Evolutionary conservation across 2,113 vertebrate species (phyloP).

Genomic region (Clarias batrachus): DNA sequence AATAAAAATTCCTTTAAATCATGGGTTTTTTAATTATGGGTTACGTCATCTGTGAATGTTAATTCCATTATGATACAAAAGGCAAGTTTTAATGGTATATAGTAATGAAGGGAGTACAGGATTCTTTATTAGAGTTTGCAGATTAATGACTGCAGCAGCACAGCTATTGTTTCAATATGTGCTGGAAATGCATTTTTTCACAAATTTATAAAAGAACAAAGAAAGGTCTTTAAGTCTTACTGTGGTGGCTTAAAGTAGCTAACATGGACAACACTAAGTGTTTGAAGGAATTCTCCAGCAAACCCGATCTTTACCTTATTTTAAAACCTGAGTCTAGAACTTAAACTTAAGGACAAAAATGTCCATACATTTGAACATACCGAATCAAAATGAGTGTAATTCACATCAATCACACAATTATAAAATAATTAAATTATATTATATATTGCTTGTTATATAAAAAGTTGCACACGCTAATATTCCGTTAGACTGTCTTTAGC

Average conservation of each 20-base stretch:
- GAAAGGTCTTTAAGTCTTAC: neutral
- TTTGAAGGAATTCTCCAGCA: neutral
- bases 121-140: neutral
- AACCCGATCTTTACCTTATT: no score
- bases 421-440: no score
- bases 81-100: neutral
- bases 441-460: no score
- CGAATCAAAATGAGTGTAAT: neutral
- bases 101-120: neutral
- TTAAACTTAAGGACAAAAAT: neutral
- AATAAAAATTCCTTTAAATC: neutral
- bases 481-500: no score
- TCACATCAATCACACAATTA: neutral
- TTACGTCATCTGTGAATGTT: neutral
- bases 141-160: neutral
- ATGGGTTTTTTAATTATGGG: neutral
- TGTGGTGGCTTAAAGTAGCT: neutral
- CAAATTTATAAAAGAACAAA: neutral
- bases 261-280: neutral
- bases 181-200: neutral
- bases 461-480: no score
- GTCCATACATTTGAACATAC: neutral
- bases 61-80: conserved; percentile 16
- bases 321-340: neutral
- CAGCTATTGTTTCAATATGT: neutral